Base-by-base conservation (phyloP, 2,888 invertebrate species). In the Odiellus spinosus region DNA sequence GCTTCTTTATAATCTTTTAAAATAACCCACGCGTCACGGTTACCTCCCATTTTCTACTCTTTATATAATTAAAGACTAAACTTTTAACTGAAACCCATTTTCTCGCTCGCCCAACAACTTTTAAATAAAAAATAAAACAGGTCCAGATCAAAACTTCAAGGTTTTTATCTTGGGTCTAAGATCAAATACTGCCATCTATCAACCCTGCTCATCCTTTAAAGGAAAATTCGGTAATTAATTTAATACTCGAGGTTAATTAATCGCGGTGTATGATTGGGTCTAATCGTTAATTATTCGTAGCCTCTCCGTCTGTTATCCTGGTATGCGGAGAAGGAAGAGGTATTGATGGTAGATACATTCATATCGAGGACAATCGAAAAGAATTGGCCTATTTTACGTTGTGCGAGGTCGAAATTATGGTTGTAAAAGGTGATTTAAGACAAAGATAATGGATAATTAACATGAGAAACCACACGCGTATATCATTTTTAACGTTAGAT, bases 321-420 rank as follows among this genome's bases (percentile, higher is more conserved):
- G 46, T 55, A n/a, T 62, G 62, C 48, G 58, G 60, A 33, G 59
- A 58, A n/a, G 58, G 58, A 1, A 49, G 52, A 19, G 62, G 61
- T 2, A 59, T 60, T 20, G 50, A 53, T 12, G 63, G 63, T 3
- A 57, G 59, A 19, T 59, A 59, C 48, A 56, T 63, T 10, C 61
- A 61, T 51, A 59, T 63, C 26, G 52, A 61, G 20, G 63, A 63
- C 49, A 60, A 61, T 44, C 47, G 61, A 3, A 52, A 54, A 12
- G 55, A 59, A 15, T 52, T 56, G 32, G 61, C 62, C 32, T 61
- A 61, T 47, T 61, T 63, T 53, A 61, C 61, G 5, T 54, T 63
- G 4, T 63, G 63, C 48, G 63, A 63, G 53, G 61, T 63, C 4
- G 59, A 63, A 47, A 60, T 63, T 5, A 62, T 61, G 45, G 57